Conservation (phyloP, 2,113 vertebrate species). For the Chaetorhynchus papuensis region DNA sequence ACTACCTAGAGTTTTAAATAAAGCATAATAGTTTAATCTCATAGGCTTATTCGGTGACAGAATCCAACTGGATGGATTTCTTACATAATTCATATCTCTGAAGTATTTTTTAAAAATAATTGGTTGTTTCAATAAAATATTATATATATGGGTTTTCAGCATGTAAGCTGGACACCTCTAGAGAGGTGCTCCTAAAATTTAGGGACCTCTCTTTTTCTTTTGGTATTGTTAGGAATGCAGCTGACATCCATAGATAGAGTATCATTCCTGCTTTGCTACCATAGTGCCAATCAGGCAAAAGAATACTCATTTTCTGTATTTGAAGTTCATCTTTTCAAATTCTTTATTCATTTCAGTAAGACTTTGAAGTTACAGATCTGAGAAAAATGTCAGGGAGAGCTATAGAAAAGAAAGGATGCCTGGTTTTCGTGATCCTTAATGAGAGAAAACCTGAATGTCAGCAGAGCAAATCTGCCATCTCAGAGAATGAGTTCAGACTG, state of each 20-base stretch:
- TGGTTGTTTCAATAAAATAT: not conserved
- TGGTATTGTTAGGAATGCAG: not conserved
- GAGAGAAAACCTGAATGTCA: not conserved
- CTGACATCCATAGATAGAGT: not conserved
- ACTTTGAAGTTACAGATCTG: slow-evolving; percentile 29
- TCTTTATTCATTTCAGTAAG: not conserved
- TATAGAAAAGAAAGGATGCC: not conserved
- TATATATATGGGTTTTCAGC: not conserved
- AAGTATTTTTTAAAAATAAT: not conserved
- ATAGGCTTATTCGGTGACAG: not conserved
- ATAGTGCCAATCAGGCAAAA: not conserved
- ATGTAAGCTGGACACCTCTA: not conserved
- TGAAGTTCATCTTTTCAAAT: slow-evolving; percentile 13
- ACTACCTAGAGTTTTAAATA: not conserved
- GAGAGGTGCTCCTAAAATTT: not conserved
- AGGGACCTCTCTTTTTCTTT: not conserved
- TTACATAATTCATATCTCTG: not conserved
- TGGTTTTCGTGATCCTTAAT: not conserved
- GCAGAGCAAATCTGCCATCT: not conserved
- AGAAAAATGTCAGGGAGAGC: not conserved
- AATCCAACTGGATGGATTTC: not conserved
- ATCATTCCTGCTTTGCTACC: not conserved
- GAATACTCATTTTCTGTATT: not conserved
- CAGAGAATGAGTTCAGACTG: slow-evolving; percentile 19
- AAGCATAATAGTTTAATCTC: not conserved